Conservation (phyloP, 2,113 vertebrate genomes). For the Clarias magur region DNA sequence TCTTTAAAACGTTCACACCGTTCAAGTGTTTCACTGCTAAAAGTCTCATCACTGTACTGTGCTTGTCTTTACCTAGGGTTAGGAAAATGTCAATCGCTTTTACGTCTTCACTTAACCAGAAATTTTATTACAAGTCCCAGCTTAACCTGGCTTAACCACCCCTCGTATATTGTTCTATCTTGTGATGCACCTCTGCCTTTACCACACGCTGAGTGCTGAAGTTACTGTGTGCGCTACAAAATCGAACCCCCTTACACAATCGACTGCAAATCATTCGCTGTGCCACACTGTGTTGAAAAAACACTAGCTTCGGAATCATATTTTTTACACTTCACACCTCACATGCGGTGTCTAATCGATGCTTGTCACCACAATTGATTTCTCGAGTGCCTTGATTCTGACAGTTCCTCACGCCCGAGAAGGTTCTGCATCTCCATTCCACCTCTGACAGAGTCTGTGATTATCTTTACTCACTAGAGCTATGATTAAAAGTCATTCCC, state of each 20-base stretch:
- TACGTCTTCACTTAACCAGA: too few relatives aligned
- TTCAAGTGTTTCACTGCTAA: too few relatives aligned
- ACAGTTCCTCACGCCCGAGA: slow-evolving; percentile 3
- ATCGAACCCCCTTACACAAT: background rate
- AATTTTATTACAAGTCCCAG: too few relatives aligned
- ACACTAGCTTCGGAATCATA: background rate
- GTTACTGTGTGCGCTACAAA: background rate
- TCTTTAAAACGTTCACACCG: too few relatives aligned
- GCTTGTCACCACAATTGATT: slow-evolving; percentile 16
- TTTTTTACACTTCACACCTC: background rate
- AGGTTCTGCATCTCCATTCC: background rate
- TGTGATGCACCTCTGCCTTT: too few relatives aligned
- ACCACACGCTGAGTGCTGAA: too few relatives aligned
- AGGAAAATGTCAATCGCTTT: too few relatives aligned
- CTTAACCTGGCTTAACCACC: too few relatives aligned
- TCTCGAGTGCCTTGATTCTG: background rate
- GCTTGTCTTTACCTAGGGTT: too few relatives aligned
- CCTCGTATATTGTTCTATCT: too few relatives aligned
- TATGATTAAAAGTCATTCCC: background rate
- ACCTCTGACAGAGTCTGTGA: background rate
- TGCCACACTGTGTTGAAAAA: background rate
- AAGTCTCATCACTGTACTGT: too few relatives aligned
- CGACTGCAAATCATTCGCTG: background rate
- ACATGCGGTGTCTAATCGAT: slow-evolving; percentile 19
- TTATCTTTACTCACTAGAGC: background rate